Evolutionary conservation across 2,888 invertebrate species (phyloP), one percentile per base, ranked within the genome.

Genomic region (Troides helena): DNA sequence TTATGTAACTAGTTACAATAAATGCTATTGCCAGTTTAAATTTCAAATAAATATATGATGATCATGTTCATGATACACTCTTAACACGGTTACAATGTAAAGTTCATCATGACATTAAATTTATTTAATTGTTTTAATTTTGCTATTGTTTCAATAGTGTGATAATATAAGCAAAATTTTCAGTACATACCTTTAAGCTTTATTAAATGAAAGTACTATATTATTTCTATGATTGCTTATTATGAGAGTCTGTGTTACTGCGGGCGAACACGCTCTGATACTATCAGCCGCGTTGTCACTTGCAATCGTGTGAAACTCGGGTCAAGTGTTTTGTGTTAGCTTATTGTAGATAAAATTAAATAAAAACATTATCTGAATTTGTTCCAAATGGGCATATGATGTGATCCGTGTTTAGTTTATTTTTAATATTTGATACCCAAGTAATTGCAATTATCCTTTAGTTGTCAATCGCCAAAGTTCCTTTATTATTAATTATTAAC

Each of bases 161-260:
- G 39, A 39, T 39, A 39, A 10, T 39, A 39, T 10, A 39, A 39
- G 39, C 10, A 10, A 39, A 39, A 39, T 39, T 50, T 50, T 69
- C 70, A 70, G 70, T 70, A 70, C 70, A 66, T 65, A 70, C 30
- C 36, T 62, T 50, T 58, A 66, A 70, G 62, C 23, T 23, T 66
- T 62, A 43, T 62, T 66, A 67, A 50, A 18, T 50, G 10, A 8
- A 57, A 57, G 57, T 21, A 21, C 23, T 21, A 23, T 21, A n/a
- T 57, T 57, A 57, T 21, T n/a, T 57, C n/a, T 57, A 21, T 57
- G 2, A 50, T 18, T 50, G 39, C 10, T 39, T 53, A 53, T 17
- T n/a, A 53, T n/a, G 18, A 53, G 14, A 17, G 18, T 1, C 14
- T 21, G 53, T 53, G 1, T 8, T 39, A 8, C 3, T 30, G 30